These are phyloP conservation scores for Acromyrmex charruanus DNA, from an alignment of 1,140 invertebrate genomes.

Conservation along the genomic window DNA sequence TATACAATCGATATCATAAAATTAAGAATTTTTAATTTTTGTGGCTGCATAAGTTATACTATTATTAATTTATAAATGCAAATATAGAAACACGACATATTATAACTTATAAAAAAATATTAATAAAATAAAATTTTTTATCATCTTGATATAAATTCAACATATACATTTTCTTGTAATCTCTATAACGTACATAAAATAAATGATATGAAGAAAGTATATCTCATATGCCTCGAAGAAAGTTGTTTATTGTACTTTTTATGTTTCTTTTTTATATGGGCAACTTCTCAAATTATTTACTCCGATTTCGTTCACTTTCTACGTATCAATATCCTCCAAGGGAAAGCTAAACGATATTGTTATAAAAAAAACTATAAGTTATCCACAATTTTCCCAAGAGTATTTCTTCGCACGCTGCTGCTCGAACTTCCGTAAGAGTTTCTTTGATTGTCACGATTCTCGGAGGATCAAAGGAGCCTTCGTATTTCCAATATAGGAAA, in stretches of 20 bases:
- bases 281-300: conserved; percentile 20
- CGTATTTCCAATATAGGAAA: background rate
- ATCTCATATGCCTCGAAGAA: background rate
- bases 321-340: conserved; percentile 39
- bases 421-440: conserved; percentile 34
- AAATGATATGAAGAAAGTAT: background rate
- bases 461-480: background rate
- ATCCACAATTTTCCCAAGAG: conserved; percentile 49
- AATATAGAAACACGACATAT: background rate
- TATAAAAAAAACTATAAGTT: conserved; percentile 17
- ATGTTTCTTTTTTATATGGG: background rate
- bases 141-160: background rate
- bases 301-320: background rate
- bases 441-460: conserved; percentile 38
- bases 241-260: conserved; percentile 1
- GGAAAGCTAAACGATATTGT: conserved; percentile 44
- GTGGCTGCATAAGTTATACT: background rate
- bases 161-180: background rate
- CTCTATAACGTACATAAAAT: background rate
- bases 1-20: background rate
- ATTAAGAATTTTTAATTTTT: background rate
- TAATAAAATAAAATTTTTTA: conserved; percentile 23
- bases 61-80: background rate
- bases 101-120: background rate
- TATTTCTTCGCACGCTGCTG: background rate